Evolutionary conservation across 2,797 vertebrate species (phyloP).

Genomic region (Pipistrellus nathusii): DNA sequence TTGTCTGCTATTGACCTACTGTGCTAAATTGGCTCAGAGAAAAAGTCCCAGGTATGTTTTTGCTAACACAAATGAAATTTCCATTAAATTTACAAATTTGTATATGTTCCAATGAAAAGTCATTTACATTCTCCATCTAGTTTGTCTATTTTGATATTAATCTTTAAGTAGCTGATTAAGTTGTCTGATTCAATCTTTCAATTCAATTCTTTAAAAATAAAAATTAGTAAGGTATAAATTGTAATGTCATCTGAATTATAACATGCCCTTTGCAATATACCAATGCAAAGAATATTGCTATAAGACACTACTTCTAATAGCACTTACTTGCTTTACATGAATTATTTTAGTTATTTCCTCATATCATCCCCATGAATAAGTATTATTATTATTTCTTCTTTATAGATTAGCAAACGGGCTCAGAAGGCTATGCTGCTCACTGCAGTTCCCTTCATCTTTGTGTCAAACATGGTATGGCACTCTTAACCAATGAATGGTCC

Average conservation of each 20-base stretch:
- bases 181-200: not conserved
- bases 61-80: slow-evolving; percentile 68
- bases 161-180: slow-evolving; percentile 65
- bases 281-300: not conserved
- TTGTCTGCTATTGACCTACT: slow-evolving; percentile 75
- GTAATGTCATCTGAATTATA: not conserved
- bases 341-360: slow-evolving; percentile 35
- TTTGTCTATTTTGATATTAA: slow-evolving; percentile 58
- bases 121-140: slow-evolving; percentile 58
- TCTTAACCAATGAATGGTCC: not conserved
- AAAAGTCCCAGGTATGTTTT: slow-evolving; percentile 52
- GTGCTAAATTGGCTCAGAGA: slow-evolving; percentile 59
- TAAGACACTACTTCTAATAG: not conserved
- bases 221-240: slow-evolving; percentile 20
- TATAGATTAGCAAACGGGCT: not conserved
- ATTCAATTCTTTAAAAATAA: slow-evolving; percentile 59
- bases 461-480: not conserved
- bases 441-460: not conserved
- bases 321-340: not conserved
- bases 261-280: not conserved
- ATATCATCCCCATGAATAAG: not conserved
- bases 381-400: not conserved
- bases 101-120: slow-evolving; percentile 3
- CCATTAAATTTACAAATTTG: slow-evolving; percentile 69
- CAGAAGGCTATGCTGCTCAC: not conserved